Evolutionary conservation across 2,888 invertebrate species (phyloP).

Genomic region (Lithophane ornitopus): DNA sequence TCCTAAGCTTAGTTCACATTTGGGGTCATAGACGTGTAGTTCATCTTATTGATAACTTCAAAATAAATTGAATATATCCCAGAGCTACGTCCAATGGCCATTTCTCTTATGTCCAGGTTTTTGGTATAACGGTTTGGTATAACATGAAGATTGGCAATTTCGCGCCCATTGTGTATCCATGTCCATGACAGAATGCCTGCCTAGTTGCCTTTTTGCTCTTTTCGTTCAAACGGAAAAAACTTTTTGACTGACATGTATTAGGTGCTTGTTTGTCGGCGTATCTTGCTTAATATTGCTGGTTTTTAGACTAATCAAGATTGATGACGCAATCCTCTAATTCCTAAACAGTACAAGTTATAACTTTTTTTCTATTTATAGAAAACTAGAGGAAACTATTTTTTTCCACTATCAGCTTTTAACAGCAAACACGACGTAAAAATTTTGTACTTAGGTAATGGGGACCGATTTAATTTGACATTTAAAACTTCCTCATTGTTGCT

Average conservation of each 20-base stretch:
- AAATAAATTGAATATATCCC: constrained; percentile 37
- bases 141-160: constrained; percentile 74
- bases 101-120: constrained; percentile 45
- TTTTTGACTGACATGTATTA: constrained; percentile 25
- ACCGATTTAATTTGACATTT: constrained; percentile 10
- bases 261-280: constrained; percentile 18
- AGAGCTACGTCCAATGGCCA: constrained; percentile 23
- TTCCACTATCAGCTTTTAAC: background rate
- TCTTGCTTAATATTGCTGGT: constrained; percentile 20
- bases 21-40: constrained; percentile 62
- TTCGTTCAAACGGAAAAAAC: constrained; percentile 38
- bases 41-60: constrained; percentile 57
- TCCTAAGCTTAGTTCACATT: constrained; percentile 65
- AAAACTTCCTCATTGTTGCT: constrained; percentile 33
- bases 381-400: background rate
- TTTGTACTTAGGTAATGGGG: constrained; percentile 1
- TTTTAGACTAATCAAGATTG: constrained; percentile 27
- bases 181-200: constrained; percentile 48
- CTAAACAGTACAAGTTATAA: background rate
- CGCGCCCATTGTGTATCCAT: constrained; percentile 65
- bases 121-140: constrained; percentile 67
- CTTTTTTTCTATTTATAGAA: constrained; percentile 17
- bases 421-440: background rate
- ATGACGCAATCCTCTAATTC: constrained; percentile 25
- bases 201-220: constrained; percentile 51